These are phyloP conservation scores for Reticulitermes lucifugus DNA, from an alignment of 2,888 invertebrate species.

Conservation along the genomic window DNA sequence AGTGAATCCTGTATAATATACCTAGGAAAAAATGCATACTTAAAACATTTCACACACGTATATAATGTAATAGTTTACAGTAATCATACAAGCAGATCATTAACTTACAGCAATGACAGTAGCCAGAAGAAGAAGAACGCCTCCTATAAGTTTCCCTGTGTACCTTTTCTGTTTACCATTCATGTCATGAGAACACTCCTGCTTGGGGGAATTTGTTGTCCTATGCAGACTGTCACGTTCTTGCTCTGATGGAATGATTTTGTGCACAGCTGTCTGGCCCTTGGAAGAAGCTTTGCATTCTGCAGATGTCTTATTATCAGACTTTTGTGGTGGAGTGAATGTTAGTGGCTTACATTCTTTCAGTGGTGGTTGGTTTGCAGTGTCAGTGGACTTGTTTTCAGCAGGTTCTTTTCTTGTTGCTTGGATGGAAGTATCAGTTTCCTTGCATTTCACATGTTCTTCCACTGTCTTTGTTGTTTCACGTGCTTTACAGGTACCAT, in stretches of 20 bases:
- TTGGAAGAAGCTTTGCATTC: too few relatives aligned
- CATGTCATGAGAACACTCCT: neutral
- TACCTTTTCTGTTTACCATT: neutral
- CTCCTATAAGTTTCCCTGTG: conserved; percentile 4
- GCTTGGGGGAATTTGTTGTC: neutral
- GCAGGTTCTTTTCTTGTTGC: neutral
- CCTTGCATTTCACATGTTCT: neutral
- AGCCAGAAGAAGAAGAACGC: conserved; percentile 1
- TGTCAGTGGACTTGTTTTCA: neutral
- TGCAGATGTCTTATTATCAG: neutral
- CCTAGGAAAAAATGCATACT: neutral
- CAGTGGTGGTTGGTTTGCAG: neutral
- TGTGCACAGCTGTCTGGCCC: too few relatives aligned
- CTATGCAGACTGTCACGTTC: neutral
- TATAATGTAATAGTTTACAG: neutral
- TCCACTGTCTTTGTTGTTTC: conserved; percentile 6
- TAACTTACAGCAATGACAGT: conserved; percentile 17
- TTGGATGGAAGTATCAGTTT: neutral
- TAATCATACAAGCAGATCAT: neutral
- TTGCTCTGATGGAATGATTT: neutral
- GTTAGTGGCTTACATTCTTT: neutral
- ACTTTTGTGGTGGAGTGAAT: neutral
- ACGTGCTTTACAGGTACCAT: neutral
- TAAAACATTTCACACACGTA: neutral
- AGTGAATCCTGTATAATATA: neutral